Evolutionary conservation across 2,888 invertebrate species (phyloP).

Genomic region (Teinopalpus imperialis): DNA sequence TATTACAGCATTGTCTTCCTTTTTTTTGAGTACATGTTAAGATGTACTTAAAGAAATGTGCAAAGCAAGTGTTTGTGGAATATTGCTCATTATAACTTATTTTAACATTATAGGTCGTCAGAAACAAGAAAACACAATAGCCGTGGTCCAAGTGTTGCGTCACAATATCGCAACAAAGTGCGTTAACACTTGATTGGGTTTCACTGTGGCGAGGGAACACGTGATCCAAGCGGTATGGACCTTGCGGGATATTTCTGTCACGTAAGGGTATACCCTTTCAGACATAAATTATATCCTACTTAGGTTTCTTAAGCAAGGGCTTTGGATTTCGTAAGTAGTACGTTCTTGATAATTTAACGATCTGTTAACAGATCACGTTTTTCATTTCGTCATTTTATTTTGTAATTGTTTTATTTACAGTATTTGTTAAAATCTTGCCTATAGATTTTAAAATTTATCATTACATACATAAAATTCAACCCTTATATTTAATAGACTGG

Average conservation of each 20-base stretch:
- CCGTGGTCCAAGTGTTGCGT: conserved; percentile 14
- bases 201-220: conserved; percentile 33
- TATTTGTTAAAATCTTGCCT: too few species aligned
- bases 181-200: conserved; percentile 67
- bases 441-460: too few species aligned
- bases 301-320: conserved; percentile 7
- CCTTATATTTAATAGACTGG: too few species aligned
- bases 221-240: conserved; percentile 13
- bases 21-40: too few species aligned
- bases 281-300: conserved; percentile 9
- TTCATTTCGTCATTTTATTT: too few species aligned
- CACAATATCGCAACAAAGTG: conserved; percentile 38
- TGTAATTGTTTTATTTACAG: too few species aligned
- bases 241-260: conserved; percentile 17
- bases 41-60: too few species aligned
- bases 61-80: neutral
- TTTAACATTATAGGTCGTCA: conserved; percentile 15
- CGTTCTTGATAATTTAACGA: neutral
- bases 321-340: neutral
- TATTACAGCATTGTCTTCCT: too few species aligned
- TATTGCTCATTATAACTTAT: conserved; percentile 5
- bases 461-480: too few species aligned
- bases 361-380: neutral
- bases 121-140: conserved; percentile 24
- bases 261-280: conserved; percentile 15